phyloP scores from a whole-genome alignment of 2,113 vertebrate species.

The Sisor rabdophorus region DNA sequence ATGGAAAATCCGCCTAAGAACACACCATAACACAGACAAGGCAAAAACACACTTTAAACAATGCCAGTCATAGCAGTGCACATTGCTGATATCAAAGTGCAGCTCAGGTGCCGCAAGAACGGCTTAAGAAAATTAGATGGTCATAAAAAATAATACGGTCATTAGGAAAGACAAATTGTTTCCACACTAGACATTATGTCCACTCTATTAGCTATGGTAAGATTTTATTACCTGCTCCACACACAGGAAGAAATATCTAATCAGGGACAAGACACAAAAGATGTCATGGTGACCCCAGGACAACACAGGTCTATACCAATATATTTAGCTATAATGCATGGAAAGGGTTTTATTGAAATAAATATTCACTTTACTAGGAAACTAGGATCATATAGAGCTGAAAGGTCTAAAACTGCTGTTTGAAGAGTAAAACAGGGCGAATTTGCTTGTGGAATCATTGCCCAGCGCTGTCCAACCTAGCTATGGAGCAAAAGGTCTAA shows the following conservation, averaged over 20 bases:
- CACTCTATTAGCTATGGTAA: neutral
- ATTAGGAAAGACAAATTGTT: neutral
- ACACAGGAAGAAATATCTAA: neutral
- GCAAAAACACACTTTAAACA: neutral
- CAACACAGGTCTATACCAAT: neutral
- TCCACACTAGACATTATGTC: neutral
- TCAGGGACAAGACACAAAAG: neutral
- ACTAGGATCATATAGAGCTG: neutral
- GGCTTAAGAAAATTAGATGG: neutral
- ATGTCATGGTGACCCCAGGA: constrained; percentile 2
- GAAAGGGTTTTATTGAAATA: neutral
- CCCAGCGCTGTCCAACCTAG: neutral
- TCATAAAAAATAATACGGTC: neutral
- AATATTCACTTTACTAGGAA: neutral
- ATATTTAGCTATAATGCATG: neutral
- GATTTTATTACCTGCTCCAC: constrained; percentile 17
- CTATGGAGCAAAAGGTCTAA: neutral
- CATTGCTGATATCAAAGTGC: neutral
- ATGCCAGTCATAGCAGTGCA: neutral
- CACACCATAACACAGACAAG: neutral
- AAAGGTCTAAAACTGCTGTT: too few relatives aligned
- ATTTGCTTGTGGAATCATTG: neutral
- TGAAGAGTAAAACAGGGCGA: too few relatives aligned
- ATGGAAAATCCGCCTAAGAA: constrained; percentile 89
- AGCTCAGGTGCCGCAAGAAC: neutral